Percentiles rank a stretch among this genome's conserved stretches.
Evolutionary conservation across 2,797 vertebrate genomes (phyloP).

Genomic region (Phalloptychus januarius): DNA sequence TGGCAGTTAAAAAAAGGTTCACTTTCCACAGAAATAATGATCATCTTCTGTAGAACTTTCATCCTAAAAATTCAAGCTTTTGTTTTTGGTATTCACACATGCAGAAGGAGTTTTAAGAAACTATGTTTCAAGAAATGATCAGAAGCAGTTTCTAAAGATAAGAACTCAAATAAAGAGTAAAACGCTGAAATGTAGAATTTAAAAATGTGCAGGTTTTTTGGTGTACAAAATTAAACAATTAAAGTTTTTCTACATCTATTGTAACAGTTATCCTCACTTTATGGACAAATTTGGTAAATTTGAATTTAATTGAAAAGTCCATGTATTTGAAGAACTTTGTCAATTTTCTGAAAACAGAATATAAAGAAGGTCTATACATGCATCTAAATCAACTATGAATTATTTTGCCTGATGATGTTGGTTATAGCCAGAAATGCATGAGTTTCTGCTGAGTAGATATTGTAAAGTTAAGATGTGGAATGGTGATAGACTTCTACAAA

Average conservation of each 20-base stretch:
- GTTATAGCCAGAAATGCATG: background rate
- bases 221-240: background rate
- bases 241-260: background rate
- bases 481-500: background rate
- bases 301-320: too few species aligned
- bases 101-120: background rate
- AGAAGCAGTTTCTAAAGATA: background rate
- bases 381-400: background rate
- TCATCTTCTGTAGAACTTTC: background rate
- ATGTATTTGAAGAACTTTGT: too few species aligned
- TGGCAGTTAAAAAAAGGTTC: background rate
- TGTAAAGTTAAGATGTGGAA: background rate
- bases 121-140: background rate
- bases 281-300: too few species aligned
- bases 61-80: background rate
- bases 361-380: background rate
- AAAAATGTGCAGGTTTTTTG: background rate
- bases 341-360: background rate
- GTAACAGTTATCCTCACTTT: background rate
- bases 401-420: background rate
- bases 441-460: background rate
- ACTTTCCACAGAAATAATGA: background rate
- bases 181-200: background rate
- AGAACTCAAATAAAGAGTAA: background rate
- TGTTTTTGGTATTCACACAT: background rate